Percentiles rank a stretch among this genome's conserved stretches.
phyloP scores from a whole-genome alignment of 1,140 invertebrate species.

The Cataglyphis hispanica region DNA sequence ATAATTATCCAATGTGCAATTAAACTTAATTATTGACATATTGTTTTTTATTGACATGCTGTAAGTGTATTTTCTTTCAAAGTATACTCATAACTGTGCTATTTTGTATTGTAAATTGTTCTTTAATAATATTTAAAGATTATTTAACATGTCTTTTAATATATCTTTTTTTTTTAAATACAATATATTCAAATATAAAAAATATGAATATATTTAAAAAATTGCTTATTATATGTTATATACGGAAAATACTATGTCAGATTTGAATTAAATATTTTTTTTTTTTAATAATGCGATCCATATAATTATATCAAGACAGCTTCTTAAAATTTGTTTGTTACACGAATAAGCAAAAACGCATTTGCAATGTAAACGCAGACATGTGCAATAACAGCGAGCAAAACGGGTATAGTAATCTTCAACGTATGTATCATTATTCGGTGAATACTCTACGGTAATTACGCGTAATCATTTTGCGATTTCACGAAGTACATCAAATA shows the following conservation, averaged over 20 bases:
- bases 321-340: constrained; percentile 37
- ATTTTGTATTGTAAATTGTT: neutral
- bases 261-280: neutral
- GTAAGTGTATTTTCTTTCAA: neutral
- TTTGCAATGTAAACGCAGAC: constrained; percentile 47
- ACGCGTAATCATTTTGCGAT: constrained; percentile 63
- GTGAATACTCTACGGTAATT: constrained; percentile 18
- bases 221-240: neutral
- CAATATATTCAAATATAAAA: neutral
- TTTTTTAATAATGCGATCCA: neutral
- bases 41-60: neutral
- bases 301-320: neutral
- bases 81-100: neutral
- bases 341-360: neutral
- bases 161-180: neutral
- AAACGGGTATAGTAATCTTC: constrained; percentile 73
- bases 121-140: neutral
- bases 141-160: too few species aligned
- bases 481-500: constrained; percentile 54
- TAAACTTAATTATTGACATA: too few species aligned
- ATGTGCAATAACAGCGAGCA: constrained; percentile 69
- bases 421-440: constrained; percentile 72
- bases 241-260: neutral
- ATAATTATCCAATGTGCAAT: neutral
- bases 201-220: neutral